A percentile compares a stretch with the other conserved stretches of the same genome.
phyloP scores from a whole-genome alignment of 2,797 vertebrate genomes.

The Myiotriccus ornatus region DNA sequence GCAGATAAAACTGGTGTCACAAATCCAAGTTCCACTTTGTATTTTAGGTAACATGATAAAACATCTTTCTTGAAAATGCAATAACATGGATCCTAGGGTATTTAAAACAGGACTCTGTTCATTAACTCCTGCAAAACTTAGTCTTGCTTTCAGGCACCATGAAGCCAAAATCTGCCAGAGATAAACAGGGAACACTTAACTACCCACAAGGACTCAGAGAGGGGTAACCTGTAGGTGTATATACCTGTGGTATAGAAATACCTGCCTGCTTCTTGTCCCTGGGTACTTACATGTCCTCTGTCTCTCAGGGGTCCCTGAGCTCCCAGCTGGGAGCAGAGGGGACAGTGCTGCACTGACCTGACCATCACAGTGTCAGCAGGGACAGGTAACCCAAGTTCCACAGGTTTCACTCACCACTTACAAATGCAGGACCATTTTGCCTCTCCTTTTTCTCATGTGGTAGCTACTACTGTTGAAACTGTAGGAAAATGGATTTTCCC shows the following conservation, averaged over 20 bases:
- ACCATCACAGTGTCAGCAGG: background rate
- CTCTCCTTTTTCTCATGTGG: background rate
- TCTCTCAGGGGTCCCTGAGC: background rate
- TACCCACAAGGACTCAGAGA: background rate
- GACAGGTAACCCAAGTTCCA: background rate
- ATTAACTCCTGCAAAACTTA: background rate
- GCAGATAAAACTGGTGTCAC: background rate
- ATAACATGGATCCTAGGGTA: background rate
- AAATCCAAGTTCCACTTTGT: background rate
- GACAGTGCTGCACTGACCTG: background rate
- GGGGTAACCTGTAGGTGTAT: background rate
- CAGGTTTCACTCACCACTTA: background rate
- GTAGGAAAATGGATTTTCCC: background rate
- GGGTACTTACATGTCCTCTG: background rate
- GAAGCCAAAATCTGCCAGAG: background rate
- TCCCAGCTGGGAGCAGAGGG: background rate
- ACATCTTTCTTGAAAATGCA: background rate
- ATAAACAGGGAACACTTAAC: background rate
- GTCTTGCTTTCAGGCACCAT: background rate
- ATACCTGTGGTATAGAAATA: background rate
- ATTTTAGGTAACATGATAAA: background rate
- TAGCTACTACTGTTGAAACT: background rate
- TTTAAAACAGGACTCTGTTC: background rate
- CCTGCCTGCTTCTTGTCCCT: background rate
- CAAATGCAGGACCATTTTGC: background rate